Conservation (phyloP, 2,888 invertebrate genomes). For the Chloroclysta siterata region DNA sequence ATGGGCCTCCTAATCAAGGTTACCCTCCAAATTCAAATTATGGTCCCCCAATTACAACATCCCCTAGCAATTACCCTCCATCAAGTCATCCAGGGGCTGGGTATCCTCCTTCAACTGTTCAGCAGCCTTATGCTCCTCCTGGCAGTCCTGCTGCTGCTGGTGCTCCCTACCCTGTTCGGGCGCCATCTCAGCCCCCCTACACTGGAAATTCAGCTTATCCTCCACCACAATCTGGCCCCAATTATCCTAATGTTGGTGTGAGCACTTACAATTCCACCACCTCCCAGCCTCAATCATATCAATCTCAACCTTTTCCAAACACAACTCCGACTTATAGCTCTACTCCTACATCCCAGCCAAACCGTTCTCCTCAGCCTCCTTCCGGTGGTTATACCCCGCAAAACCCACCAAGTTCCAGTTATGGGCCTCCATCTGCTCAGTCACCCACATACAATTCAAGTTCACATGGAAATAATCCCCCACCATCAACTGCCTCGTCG, state of each 20-base stretch:
- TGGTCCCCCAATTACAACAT: conserved; percentile 86
- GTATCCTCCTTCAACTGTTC: conserved; percentile 75
- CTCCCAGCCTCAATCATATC: conserved; percentile 79
- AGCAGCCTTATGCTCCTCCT: conserved; percentile 80
- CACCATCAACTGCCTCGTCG: conserved; percentile 78
- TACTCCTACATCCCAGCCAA: conserved; percentile 80
- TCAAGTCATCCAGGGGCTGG: conserved; percentile 77
- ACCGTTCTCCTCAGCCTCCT: conserved; percentile 85
- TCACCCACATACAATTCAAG: conserved; percentile 87
- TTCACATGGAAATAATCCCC: conserved; percentile 80
- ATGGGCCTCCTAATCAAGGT: conserved; percentile 87
- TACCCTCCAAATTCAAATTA: conserved; percentile 87
- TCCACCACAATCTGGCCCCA: conserved; percentile 73
- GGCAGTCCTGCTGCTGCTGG: conserved; percentile 75
- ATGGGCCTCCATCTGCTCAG: conserved; percentile 87
- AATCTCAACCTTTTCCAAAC: conserved; percentile 80
- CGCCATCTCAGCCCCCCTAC: conserved; percentile 74
- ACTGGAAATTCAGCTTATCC: conserved; percentile 79
- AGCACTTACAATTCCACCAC: conserved; percentile 79
- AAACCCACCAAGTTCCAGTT: conserved; percentile 83
- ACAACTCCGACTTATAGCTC: conserved; percentile 83
- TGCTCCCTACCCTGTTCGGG: conserved; percentile 75
- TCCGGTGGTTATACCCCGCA: conserved; percentile 84
- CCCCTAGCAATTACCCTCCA: conserved; percentile 85
- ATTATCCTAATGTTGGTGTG: conserved; percentile 79